Evolutionary conservation across 1,140 invertebrate genomes (phyloP), one percentile per base, ranked within the genome.

Genomic region (Belonocnema kinseyi): DNA sequence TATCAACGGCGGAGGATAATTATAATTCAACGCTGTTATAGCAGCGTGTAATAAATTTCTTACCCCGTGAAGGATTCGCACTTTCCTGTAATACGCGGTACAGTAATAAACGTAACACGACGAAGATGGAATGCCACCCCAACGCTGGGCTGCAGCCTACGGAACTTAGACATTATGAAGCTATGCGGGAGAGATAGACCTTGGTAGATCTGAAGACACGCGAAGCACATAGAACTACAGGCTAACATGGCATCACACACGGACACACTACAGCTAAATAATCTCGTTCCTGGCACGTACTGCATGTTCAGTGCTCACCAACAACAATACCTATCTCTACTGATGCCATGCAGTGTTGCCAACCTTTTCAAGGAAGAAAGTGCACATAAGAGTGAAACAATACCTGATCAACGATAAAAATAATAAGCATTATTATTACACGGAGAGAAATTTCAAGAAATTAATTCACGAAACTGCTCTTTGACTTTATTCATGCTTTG

Each of bases 11-110:
- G 26, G 6, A 40, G 40, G 61, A 66, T 66, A 66, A 66, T 66
- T 46, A 66, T 40, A 66, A 66, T 66, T 66, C n/a, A 66, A 46
- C 33, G 61, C 26, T 6, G 53, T 8, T 17, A 54, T 54, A 54
- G 61, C 5, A 33, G 61, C 7, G 61, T 66, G 26, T n/a, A 40
- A 66, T 66, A 46, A 66, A 66, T 66, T 66, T 66, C 61, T 66
- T 33, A 66, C 33, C 61, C 61, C 26, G 26, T 66, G 61, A 66
- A 40, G 21, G 61, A 66, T 66, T 66, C 61, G 33, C 61, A 66
- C 61, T 66, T 66, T 66, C 6, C 26, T 40, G 61, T 40, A 66
- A 66, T 26, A 66, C 56, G 19, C 56, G 58, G 10, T 13, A 26
- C 58, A 4, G n/a, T 17, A 54, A n/a, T 61, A 61, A 61, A 61